Conservation (phyloP, 2,113 vertebrate species). For the Columbina picui region DNA sequence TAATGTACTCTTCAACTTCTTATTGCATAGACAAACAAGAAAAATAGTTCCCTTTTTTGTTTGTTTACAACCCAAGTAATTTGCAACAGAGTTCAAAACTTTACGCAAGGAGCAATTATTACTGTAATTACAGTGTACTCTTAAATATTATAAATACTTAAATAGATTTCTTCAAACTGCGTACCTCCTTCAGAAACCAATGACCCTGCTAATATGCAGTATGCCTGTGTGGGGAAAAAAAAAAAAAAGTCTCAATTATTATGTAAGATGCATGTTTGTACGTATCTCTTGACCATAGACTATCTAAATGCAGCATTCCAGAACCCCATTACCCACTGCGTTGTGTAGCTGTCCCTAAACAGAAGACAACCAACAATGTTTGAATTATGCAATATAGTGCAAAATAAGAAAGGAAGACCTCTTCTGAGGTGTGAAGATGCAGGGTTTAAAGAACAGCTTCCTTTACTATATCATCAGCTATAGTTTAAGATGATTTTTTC, state of each 20-base stretch:
- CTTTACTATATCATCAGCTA: not conserved
- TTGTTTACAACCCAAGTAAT: not conserved
- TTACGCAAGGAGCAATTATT: not conserved
- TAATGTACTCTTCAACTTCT: not conserved
- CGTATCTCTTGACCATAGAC: not conserved
- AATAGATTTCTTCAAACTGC: slow-evolving; percentile 2
- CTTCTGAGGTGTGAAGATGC: not conserved
- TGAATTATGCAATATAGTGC: not conserved
- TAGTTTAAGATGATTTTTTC: not conserved
- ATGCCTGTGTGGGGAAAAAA: slow-evolving; percentile 85
- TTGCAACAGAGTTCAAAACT: not conserved
- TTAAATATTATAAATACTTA: slow-evolving; percentile 4
- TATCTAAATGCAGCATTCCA: not conserved
- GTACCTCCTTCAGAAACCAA: slow-evolving; percentile 98
- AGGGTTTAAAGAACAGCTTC: not conserved
- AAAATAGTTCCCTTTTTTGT: not conserved
- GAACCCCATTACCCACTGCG: not conserved
- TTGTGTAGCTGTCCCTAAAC: not conserved
- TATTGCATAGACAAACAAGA: not conserved
- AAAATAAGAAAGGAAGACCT: not conserved
- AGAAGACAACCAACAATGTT: not conserved
- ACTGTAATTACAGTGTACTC: not conserved
- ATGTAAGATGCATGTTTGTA: not conserved
- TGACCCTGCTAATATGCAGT: slow-evolving; percentile 96
- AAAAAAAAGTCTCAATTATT: not conserved